Percentiles rank a stretch among this genome's conserved stretches.
Conservation (phyloP, 2,113 vertebrate species). For the Mohoua ochrocephala region DNA sequence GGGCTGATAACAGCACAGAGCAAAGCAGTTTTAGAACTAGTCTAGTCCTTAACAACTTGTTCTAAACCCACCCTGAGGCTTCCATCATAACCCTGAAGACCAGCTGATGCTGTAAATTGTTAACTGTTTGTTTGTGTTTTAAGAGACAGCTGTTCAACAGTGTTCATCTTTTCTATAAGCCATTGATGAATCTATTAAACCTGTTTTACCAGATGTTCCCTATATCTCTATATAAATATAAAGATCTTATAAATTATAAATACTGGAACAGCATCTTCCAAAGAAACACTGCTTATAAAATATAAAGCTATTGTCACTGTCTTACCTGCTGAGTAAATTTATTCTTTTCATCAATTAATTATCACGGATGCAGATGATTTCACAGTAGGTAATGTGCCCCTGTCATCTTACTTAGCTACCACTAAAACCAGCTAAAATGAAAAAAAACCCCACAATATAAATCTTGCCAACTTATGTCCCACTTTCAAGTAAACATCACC, state of each 20-base stretch:
- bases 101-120: background rate
- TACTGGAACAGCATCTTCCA: background rate
- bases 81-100: background rate
- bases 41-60: background rate
- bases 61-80: background rate
- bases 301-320: background rate
- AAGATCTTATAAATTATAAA: background rate
- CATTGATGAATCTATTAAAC: background rate
- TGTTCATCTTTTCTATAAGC: background rate
- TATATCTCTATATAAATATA: background rate
- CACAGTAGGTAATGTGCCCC: background rate
- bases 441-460: background rate
- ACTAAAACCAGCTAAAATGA: background rate
- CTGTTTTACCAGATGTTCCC: background rate
- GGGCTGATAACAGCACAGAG: background rate
- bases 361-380: background rate
- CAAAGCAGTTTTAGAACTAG: background rate
- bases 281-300: slow-evolving; percentile 1
- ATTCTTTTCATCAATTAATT: slow-evolving; percentile 41
- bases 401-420: background rate
- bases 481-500: background rate
- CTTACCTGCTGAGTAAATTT: background rate
- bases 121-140: background rate
- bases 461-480: background rate
- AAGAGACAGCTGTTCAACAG: background rate